phyloP scores from a whole-genome alignment of 2,888 invertebrate species.

The Cantharis rustica region DNA sequence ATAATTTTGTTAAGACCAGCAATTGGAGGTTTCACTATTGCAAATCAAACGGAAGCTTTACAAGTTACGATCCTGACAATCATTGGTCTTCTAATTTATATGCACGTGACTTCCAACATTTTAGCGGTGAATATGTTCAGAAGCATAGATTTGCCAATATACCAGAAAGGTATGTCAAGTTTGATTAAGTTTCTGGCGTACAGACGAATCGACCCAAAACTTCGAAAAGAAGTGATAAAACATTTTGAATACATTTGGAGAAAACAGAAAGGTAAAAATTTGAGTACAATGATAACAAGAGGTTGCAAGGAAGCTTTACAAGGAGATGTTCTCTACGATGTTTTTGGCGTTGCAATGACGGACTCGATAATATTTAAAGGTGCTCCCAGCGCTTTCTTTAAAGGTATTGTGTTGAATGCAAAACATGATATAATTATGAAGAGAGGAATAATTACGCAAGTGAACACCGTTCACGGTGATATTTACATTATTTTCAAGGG shows the following conservation, averaged over 20 bases:
- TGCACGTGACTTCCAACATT: slow-evolving; percentile 17
- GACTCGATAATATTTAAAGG: slow-evolving; percentile 24
- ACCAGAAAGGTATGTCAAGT: slow-evolving; percentile 37
- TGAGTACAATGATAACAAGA: slow-evolving; percentile 13
- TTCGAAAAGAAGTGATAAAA: slow-evolving; percentile 35
- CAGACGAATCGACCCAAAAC: slow-evolving; percentile 33
- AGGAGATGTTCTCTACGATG: slow-evolving; percentile 34
- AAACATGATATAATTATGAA: slow-evolving; percentile 26
- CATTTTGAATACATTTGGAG: slow-evolving; percentile 40
- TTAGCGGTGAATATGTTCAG: slow-evolving; percentile 23
- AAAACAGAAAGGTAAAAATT: slow-evolving; percentile 27
- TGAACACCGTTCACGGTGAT: slow-evolving; percentile 36
- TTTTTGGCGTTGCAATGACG: slow-evolving; percentile 27
- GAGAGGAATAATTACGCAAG: slow-evolving; percentile 29
- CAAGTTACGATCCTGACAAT: not conserved
- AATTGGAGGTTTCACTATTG: not conserved
- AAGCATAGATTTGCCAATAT: slow-evolving; percentile 30
- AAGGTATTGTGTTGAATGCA: slow-evolving; percentile 24
- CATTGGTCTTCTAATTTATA: slow-evolving; percentile 8
- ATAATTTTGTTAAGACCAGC: slow-evolving; percentile 2
- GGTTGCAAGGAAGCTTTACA: slow-evolving; percentile 31
- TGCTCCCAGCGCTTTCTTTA: slow-evolving; percentile 28
- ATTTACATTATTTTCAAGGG: slow-evolving; percentile 38
- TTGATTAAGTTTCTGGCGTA: slow-evolving; percentile 35
- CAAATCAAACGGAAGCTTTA: not conserved